Conservation (phyloP, 2,888 invertebrate species). For the Chloroclystis v-ata region DNA sequence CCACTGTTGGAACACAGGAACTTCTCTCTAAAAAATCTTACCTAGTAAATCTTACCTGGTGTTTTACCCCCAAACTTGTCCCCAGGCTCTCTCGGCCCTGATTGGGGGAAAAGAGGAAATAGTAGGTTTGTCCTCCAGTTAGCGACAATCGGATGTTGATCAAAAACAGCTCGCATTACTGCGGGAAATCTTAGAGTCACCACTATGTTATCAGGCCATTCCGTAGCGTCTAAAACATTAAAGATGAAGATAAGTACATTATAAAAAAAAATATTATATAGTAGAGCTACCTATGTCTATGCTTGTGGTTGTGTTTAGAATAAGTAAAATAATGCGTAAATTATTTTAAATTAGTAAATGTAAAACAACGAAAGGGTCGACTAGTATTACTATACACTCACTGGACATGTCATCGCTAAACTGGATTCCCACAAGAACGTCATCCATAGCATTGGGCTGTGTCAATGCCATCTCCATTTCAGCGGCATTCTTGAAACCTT, state of each 20-base stretch:
- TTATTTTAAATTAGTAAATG: no score
- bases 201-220: slow-evolving; percentile 73
- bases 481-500: slow-evolving; percentile 55
- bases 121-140: slow-evolving; percentile 86
- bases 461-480: slow-evolving; percentile 59
- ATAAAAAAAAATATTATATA: no score
- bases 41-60: no score
- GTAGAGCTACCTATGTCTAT: no score
- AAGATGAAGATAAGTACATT: background rate
- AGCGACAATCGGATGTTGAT: slow-evolving; percentile 60
- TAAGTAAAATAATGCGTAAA: no score
- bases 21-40: no score
- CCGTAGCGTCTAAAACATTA: slow-evolving; percentile 48
- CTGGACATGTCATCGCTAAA: slow-evolving; percentile 67
- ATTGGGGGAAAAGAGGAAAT: slow-evolving; percentile 81
- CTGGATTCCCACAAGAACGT: slow-evolving; percentile 63
- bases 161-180: slow-evolving; percentile 73
- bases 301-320: no score
- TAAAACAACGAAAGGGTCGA: no score
- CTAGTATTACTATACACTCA: no score
- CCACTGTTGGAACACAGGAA: no score
- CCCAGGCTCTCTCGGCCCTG: slow-evolving; percentile 81
- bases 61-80: slow-evolving; percentile 64
- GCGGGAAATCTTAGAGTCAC: slow-evolving; percentile 81
- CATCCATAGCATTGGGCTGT: slow-evolving; percentile 66